Evolutionary conservation across 92 coral and sea anemone species (phyloP).

Genomic region (Galaxea fascicularis): DNA sequence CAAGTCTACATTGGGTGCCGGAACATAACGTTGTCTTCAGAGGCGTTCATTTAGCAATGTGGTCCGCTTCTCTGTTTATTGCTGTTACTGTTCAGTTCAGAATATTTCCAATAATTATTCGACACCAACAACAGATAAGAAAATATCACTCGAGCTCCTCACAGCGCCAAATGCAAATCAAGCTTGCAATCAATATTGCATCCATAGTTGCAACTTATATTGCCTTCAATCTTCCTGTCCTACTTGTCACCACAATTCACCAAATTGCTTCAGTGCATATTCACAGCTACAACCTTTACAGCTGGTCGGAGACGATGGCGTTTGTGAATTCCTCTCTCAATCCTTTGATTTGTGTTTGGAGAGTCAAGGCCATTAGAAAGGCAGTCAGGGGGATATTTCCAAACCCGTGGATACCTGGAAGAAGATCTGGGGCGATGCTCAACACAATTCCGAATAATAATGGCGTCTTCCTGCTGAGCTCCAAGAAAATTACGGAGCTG

Average conservation of each 20-base stretch:
- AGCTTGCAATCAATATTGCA: conserved; percentile 70
- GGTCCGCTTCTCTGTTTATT: conserved; percentile 57
- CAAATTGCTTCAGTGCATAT: conserved; percentile 39
- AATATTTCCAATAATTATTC: conserved; percentile 52
- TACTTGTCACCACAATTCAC: conserved; percentile 52
- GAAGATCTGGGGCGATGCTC: neutral
- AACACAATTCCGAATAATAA: neutral
- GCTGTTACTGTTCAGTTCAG: conserved; percentile 61
- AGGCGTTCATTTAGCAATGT: conserved; percentile 63
- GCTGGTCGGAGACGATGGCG: conserved; percentile 82
- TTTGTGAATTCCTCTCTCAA: conserved; percentile 76
- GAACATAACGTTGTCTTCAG: conserved; percentile 50
- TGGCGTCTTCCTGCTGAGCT: conserved; percentile 10
- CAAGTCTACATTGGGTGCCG: conserved; percentile 72
- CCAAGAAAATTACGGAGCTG: neutral
- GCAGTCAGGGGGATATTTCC: neutral
- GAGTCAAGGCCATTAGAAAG: conserved; percentile 40
- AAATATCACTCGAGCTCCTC: neutral
- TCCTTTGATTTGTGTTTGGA: conserved; percentile 77
- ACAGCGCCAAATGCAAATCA: conserved; percentile 49
- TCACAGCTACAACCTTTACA: conserved; percentile 47
- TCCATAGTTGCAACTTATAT: conserved; percentile 70
- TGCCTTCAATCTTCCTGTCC: conserved; percentile 70
- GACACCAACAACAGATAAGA: conserved; percentile 53
- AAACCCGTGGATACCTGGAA: neutral